phyloP scores from a whole-genome alignment of 2,113 vertebrate genomes.

The Malurus cyaneus region DNA sequence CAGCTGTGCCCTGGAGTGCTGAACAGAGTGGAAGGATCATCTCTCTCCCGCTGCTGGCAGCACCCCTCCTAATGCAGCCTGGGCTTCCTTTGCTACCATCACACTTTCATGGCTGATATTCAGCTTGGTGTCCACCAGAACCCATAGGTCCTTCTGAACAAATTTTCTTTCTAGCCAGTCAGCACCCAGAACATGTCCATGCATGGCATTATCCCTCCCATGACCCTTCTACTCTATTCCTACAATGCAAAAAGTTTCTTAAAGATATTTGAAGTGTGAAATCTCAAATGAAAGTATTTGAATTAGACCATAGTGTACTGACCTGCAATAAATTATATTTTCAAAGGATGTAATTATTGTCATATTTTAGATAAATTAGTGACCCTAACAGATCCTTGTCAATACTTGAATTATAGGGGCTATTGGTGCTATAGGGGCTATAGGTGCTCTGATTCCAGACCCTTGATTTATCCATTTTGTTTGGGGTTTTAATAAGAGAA shows the following conservation, averaged over 20 bases:
- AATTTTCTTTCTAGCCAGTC: not conserved
- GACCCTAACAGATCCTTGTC: not conserved
- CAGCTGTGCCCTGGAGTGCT: not conserved
- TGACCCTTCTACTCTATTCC: not conserved
- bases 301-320: not conserved
- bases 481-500: not conserved
- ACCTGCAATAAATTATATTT: not conserved
- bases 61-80: not conserved
- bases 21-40: not conserved
- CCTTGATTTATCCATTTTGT: not conserved
- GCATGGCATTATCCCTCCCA: not conserved
- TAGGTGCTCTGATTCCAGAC: accelerated
- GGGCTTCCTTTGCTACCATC: not conserved
- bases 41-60: not conserved
- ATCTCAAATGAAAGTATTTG: not conserved
- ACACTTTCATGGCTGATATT: not conserved
- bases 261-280: not conserved
- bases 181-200: not conserved
- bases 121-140: not conserved
- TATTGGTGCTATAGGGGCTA: accelerated
- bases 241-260: not conserved
- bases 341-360: not conserved
- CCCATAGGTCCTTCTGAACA: not conserved
- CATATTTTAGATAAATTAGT: not conserved
- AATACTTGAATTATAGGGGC: not conserved